Base-by-base conservation (phyloP, 2,888 invertebrate species). In the Lampropteryx suffumata region DNA sequence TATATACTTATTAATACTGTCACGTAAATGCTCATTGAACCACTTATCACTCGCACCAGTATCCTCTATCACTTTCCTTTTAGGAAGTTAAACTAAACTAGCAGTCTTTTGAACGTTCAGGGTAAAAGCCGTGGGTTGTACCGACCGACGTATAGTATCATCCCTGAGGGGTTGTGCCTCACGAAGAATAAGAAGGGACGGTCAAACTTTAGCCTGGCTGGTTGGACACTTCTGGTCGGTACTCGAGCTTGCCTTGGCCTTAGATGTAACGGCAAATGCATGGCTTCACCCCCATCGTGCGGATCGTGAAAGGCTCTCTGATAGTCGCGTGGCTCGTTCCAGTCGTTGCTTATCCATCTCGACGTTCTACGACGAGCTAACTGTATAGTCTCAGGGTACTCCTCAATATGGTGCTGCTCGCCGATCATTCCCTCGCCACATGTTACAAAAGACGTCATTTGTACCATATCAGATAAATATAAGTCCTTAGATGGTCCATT, bases 101-200 rank as follows among this genome's bases (percentile, higher is more conserved):
- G 79, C 88, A 90, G 89, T 90, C 89, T 89, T 84, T 78, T 64
- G 64, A 69, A 65, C 61, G 71, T 84, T 89, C 82, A 95, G 79
- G 95, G 95, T 81, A 95, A 84, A 73, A 96, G 92, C 83, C 95
- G 93, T 32, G 96, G 97, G 82, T 96, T 97, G 86, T 96, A 97
- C 74, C 97, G 92, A 32, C 97, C 97, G 91, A 96, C 95, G 76
- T 96, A 96, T 42, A 97, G 87, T 69, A 97, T 95, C 89, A 97
- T 93, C 54, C 97, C 97, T n/a, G 97, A 95, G 1, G 97, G 97
- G 81, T 97, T 97, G 81, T 97, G 97, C 71, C 97, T 92, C 9
- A 97, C 95, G 65, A 96, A 95, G 80, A 95, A 97, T 17, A 97
- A 89, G 91, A 97, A 97, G 0, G 97, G 97, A 71, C 96, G 92